Conservation (phyloP, 2,113 vertebrate species). For the Sphyrna mokarran region DNA sequence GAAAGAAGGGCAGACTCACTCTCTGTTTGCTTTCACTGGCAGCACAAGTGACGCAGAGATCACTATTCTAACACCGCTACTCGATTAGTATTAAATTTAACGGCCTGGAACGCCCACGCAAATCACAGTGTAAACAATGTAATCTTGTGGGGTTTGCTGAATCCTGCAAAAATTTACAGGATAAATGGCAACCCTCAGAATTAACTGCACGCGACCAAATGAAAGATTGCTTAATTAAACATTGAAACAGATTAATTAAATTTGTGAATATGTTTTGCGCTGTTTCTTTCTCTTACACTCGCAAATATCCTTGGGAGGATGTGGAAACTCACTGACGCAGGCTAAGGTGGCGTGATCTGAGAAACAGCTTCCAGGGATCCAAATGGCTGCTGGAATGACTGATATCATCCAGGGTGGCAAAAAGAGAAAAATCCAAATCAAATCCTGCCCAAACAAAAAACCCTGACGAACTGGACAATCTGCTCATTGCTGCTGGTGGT, state of each 20-base stretch:
- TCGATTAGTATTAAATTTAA: neutral
- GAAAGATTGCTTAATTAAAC: conserved; percentile 24
- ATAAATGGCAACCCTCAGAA: neutral
- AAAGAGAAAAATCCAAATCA: no score
- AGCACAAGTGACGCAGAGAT: neutral
- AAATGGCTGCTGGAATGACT: neutral
- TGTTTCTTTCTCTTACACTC: neutral
- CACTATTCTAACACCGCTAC: neutral
- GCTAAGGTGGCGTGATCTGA: neutral
- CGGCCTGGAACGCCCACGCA: neutral
- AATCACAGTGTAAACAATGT: neutral
- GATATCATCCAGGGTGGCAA: no score
- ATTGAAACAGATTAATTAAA: conserved; percentile 24
- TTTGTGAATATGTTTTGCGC: neutral
- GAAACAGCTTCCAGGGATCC: neutral
- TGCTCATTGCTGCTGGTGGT: neutral
- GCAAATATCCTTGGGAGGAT: neutral
- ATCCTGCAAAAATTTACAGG: neutral
- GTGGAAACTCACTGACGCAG: neutral
- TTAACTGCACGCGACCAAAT: neutral
- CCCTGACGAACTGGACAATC: neutral
- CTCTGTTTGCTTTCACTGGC: neutral
- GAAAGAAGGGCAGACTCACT: neutral
- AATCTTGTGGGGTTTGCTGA: neutral
- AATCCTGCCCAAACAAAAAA: no score